Percentiles rank a stretch among this genome's conserved stretches.
phyloP scores from a whole-genome alignment of 2,888 invertebrate genomes.

The Ischnus inquisitorius region DNA sequence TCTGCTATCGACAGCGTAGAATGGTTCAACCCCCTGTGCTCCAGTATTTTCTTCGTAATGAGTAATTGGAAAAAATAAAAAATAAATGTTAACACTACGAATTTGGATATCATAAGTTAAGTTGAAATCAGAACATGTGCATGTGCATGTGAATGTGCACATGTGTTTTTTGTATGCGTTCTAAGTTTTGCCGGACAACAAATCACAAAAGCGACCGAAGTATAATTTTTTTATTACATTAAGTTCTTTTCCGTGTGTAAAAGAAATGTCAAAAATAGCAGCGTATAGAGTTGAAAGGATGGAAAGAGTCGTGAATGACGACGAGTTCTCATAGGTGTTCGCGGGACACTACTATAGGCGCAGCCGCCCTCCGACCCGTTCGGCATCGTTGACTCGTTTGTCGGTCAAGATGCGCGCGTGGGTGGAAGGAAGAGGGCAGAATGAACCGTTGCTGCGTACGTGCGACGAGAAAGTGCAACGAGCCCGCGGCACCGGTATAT shows the following conservation, averaged over 20 bases:
- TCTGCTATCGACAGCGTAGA: conserved; percentile 7
- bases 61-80: background rate
- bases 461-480: conserved; percentile 77
- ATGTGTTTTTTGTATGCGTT: no score
- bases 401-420: conserved; percentile 55
- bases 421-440: conserved; percentile 70
- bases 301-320: background rate
- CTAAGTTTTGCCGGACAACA: no score
- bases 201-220: no score
- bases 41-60: background rate
- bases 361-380: conserved; percentile 40
- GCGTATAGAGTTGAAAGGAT: no score
- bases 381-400: conserved; percentile 49
- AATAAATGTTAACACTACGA: background rate
- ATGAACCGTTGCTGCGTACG: conserved; percentile 75
- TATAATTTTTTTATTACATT: no score
- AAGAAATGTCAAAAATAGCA: background rate
- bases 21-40: background rate
- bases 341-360: conserved; percentile 4
- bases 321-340: background rate
- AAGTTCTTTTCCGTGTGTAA: background rate
- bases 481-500: conserved; percentile 38
- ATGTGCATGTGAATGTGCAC: no score
- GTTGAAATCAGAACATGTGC: no score
- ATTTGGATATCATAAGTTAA: no score